A percentile compares a stretch with the other conserved stretches of the same genome.
These are phyloP conservation scores for Catharus ustulatus DNA, from an alignment of 2,797 vertebrate genomes.

Conservation along the genomic window DNA sequence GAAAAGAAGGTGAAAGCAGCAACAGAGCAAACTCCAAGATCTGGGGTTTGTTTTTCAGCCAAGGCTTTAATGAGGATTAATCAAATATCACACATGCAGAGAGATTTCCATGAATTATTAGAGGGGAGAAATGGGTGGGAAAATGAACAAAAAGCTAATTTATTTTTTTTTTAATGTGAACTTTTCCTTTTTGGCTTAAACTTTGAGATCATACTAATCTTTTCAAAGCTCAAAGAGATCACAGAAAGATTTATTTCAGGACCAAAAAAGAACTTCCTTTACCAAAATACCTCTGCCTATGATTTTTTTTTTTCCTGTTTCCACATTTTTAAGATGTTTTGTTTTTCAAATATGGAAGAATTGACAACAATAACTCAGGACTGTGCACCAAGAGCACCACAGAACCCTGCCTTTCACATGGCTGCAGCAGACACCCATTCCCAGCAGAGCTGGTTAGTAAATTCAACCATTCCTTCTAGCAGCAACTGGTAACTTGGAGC, in stretches of 20 bases:
- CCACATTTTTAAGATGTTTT: background rate
- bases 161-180: background rate
- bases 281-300: background rate
- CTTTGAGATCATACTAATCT: background rate
- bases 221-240: background rate
- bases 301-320: background rate
- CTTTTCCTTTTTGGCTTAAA: background rate
- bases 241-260: background rate
- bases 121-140: background rate
- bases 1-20: background rate
- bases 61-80: background rate
- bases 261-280: background rate
- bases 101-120: background rate
- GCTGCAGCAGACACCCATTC: background rate
- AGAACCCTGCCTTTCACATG: background rate
- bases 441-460: constrained; percentile 35
- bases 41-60: background rate
- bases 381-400: background rate
- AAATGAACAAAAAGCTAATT: background rate
- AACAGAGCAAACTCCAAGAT: background rate
- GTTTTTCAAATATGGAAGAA: background rate
- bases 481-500: constrained; percentile 24
- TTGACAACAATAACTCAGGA: background rate
- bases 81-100: background rate
- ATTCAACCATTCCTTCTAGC: constrained; percentile 53